Conservation (phyloP, 2,797 vertebrate genomes). For the Nannoperca australis region DNA sequence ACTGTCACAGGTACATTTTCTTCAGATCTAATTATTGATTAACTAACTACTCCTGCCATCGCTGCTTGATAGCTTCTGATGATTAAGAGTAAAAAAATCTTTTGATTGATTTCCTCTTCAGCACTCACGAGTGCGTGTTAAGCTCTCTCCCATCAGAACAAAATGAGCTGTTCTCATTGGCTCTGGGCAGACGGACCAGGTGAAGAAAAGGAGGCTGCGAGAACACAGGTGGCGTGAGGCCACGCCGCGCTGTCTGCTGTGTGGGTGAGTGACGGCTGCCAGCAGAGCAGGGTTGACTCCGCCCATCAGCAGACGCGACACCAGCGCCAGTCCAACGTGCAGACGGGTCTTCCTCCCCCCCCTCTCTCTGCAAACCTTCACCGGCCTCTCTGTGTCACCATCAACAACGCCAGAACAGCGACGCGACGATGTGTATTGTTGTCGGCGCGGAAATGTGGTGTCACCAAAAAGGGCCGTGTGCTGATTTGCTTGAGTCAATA, state of each 20-base stretch:
- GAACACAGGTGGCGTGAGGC: conserved; percentile 72
- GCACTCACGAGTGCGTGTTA: conserved; percentile 8
- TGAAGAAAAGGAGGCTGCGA: conserved; percentile 38
- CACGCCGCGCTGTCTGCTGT: conserved; percentile 60
- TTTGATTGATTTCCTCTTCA: conserved; percentile 25
- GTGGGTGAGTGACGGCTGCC: conserved; percentile 78
- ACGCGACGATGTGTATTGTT: conserved; percentile 47
- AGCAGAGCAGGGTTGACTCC: conserved; percentile 66
- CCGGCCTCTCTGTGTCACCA: conserved; percentile 41
- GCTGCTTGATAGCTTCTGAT: conserved; percentile 1
- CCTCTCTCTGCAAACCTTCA: conserved; percentile 24
- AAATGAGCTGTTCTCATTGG: conserved; percentile 19
- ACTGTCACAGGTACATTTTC: conserved; percentile 15
- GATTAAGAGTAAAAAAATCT: not conserved
- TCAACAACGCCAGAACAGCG: conserved; percentile 25
- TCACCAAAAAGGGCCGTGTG: conserved; percentile 56
- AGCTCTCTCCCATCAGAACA: conserved; percentile 12
- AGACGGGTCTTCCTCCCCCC: not conserved
- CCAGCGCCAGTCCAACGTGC: conserved; percentile 51
- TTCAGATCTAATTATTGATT: conserved; percentile 34
- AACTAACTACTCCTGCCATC: conserved; percentile 1
- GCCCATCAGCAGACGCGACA: conserved; percentile 71
- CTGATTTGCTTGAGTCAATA: conserved; percentile 56
- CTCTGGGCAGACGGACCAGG: conserved; percentile 41
- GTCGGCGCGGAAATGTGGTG: conserved; percentile 40